Conservation (phyloP, 35 echinoderm and acorn worm species). For the Lytechinus variegatus region DNA sequence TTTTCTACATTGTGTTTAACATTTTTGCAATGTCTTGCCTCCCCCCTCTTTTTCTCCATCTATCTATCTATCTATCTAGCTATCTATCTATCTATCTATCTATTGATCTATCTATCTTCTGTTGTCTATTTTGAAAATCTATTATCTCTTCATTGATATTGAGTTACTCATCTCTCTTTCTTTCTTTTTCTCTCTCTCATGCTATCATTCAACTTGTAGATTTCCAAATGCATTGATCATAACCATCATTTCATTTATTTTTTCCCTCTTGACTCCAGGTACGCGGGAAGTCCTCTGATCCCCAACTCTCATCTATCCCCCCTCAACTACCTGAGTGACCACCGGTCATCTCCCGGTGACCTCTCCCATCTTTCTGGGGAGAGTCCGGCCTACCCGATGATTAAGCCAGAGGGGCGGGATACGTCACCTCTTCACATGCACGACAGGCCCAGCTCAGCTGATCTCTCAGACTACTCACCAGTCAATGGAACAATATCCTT, state of each 20-base stretch:
- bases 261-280: constrained; percentile 31
- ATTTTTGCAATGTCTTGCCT: too few relatives aligned
- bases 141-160: too few relatives aligned
- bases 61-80: too few relatives aligned
- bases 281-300: constrained; percentile 62
- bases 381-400: constrained; percentile 57
- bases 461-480: constrained; percentile 78
- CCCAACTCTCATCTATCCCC: constrained; percentile 16
- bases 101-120: neutral
- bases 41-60: too few relatives aligned
- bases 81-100: neutral
- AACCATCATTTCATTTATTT: neutral
- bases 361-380: constrained; percentile 57
- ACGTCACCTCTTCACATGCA: constrained; percentile 48
- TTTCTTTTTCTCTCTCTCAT: neutral
- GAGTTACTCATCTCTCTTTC: neutral
- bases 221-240: neutral
- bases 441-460: constrained; percentile 60
- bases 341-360: constrained; percentile 56
- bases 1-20: too few relatives aligned
- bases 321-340: constrained; percentile 58
- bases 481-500: constrained; percentile 96
- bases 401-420: constrained; percentile 75
- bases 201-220: neutral
- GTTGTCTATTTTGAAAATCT: neutral